These are phyloP conservation scores for Spilosoma lubricipeda DNA, from an alignment of 2,888 invertebrate genomes.

Conservation along the genomic window DNA sequence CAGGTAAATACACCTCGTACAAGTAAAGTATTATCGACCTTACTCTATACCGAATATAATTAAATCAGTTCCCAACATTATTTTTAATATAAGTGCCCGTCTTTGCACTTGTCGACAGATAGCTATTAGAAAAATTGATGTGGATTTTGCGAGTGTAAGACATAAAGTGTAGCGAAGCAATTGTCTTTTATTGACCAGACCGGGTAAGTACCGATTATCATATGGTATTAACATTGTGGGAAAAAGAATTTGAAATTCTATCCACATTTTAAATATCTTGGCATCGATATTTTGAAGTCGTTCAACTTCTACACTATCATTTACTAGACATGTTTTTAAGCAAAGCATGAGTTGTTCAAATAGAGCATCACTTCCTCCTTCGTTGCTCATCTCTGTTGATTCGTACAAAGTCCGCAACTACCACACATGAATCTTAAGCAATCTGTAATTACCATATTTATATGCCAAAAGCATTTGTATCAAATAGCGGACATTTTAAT, in stretches of 20 bases:
- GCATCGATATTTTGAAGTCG: too few species aligned
- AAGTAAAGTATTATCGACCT: conserved; percentile 43
- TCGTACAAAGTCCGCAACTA: conserved; percentile 48
- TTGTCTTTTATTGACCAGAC: not conserved
- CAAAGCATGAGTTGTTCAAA: conserved; percentile 43
- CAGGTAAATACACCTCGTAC: conserved; percentile 47
- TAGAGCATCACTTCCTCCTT: conserved; percentile 54
- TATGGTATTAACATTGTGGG: too few species aligned
- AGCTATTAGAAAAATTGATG: not conserved
- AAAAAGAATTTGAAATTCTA: not conserved
- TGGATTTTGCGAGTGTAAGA: not conserved
- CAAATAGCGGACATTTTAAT: conserved; percentile 53
- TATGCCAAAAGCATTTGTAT: conserved; percentile 51
- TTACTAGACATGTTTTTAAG: conserved; percentile 47
- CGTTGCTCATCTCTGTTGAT: conserved; percentile 53
- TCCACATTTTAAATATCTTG: not conserved
- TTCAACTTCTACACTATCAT: conserved; percentile 10
- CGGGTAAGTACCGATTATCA: not conserved
- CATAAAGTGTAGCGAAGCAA: not conserved
- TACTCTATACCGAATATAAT: conserved; percentile 31
- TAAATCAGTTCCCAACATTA: not conserved
- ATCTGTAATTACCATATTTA: conserved; percentile 47
- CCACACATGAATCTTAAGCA: conserved; percentile 55
- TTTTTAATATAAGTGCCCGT: not conserved
- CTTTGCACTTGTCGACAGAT: not conserved